A percentile compares a stretch with the other conserved stretches of the same genome.
phyloP scores from a whole-genome alignment of 2,797 vertebrate genomes.

The Ambastaia sidthimunki region DNA sequence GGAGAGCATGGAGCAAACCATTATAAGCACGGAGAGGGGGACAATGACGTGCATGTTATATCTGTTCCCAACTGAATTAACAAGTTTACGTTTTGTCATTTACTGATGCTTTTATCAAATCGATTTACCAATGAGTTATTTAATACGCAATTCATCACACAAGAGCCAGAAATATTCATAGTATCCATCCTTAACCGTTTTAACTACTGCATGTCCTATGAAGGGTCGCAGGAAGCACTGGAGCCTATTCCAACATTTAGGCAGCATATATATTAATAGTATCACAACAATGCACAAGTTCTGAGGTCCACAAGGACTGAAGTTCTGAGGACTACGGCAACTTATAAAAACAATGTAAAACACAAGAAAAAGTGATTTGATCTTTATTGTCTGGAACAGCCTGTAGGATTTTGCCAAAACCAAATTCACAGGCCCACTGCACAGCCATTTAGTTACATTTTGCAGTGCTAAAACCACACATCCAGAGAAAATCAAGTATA shows the following conservation, averaged over 20 bases:
- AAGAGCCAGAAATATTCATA: neutral
- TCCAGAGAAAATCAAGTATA: neutral
- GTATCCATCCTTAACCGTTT: neutral
- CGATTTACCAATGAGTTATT: too few relatives aligned
- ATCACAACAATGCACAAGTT: neutral
- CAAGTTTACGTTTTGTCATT: too few relatives aligned
- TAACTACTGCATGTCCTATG: neutral
- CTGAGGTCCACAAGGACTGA: neutral
- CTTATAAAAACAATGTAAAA: neutral
- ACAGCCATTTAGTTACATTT: neutral
- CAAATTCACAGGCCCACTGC: neutral
- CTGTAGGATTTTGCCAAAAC: neutral
- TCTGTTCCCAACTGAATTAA: too few relatives aligned
- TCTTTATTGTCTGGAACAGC: neutral
- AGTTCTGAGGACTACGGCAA: too few relatives aligned
- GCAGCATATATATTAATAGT: neutral
- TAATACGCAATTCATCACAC: too few relatives aligned
- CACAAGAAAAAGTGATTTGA: neutral
- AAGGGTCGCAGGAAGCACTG: neutral
- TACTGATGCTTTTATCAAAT: too few relatives aligned
- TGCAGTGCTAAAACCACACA: neutral
- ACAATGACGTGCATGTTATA: too few relatives aligned
- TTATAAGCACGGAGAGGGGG: neutral
- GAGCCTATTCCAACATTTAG: too few relatives aligned
- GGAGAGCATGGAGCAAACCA: slow-evolving; percentile 27